These are phyloP conservation scores for Amphilophus citrinellus DNA, from an alignment of 2,113 vertebrate species.

Conservation along the genomic window DNA sequence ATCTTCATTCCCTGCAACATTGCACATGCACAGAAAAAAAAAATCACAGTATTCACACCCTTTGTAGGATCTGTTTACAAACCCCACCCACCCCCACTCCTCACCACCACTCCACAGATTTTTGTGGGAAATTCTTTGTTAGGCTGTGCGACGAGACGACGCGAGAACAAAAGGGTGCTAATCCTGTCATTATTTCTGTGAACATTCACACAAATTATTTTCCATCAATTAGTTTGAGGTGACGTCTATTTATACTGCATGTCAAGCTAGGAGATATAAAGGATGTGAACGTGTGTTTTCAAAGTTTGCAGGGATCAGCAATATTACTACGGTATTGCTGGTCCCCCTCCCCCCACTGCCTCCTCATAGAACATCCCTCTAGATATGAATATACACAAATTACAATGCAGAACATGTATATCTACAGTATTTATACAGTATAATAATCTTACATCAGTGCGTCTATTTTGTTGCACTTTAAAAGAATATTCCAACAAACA, in stretches of 20 bases:
- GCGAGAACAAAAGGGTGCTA: constrained; percentile 60
- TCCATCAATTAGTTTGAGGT: constrained; percentile 78
- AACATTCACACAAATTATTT: constrained; percentile 74
- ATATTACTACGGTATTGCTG: constrained; percentile 57
- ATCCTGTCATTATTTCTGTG: constrained; percentile 74
- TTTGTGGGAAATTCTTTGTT: constrained; percentile 24
- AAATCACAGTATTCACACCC: constrained; percentile 68
- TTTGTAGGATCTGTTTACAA: constrained; percentile 68
- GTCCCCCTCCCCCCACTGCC: constrained; percentile 61
- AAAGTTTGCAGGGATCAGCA: constrained; percentile 69
- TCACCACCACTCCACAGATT: background rate
- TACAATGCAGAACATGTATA: constrained; percentile 71
- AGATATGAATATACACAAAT: constrained; percentile 69
- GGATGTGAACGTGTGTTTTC: constrained; percentile 62
- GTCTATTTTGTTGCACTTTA: constrained; percentile 74
- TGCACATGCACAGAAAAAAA: constrained; percentile 68
- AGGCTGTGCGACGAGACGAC: constrained; percentile 12
- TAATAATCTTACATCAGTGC: constrained; percentile 71
- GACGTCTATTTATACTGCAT: constrained; percentile 83
- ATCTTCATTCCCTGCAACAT: constrained; percentile 64
- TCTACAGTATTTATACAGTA: constrained; percentile 75
- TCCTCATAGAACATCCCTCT: constrained; percentile 70
- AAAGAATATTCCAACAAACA: constrained; percentile 66
- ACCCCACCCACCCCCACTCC: constrained; percentile 6
- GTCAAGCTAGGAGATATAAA: constrained; percentile 71